These are phyloP conservation scores for Morelia viridis DNA, from an alignment of 2,797 vertebrate species.

Conservation along the genomic window DNA sequence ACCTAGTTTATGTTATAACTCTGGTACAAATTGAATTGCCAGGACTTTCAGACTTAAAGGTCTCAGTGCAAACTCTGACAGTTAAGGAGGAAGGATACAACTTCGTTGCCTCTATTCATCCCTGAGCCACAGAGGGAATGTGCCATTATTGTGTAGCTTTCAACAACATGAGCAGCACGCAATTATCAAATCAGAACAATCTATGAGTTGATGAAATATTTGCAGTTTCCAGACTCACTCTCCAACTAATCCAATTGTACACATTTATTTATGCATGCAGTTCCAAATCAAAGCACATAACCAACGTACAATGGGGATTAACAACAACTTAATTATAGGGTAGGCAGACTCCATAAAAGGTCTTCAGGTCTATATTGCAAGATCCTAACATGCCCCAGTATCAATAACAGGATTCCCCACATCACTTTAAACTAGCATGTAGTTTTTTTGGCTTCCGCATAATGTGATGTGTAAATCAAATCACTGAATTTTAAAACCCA, in stretches of 20 bases:
- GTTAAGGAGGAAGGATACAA: not conserved
- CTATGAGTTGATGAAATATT: not conserved
- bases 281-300: not conserved
- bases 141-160: not conserved
- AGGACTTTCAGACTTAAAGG: not conserved
- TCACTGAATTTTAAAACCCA: not conserved
- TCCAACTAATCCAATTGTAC: not conserved
- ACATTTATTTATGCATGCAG: constrained; percentile 18
- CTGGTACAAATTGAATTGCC: not conserved
- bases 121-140: not conserved
- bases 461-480: not conserved
- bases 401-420: not conserved
- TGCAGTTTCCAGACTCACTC: not conserved
- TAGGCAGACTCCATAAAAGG: not conserved
- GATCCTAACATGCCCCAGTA: not conserved
- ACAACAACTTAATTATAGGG: not conserved
- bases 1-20: rapidly evolving
- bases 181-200: constrained; percentile 7
- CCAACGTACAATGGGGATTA: not conserved
- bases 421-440: not conserved
- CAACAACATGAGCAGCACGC: not conserved
- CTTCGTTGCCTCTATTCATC: not conserved
- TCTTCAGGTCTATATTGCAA: not conserved
- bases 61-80: not conserved
- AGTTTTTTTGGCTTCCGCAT: not conserved